Conservation (phyloP, 2,888 invertebrate species). For the Pyralis farinalis region DNA sequence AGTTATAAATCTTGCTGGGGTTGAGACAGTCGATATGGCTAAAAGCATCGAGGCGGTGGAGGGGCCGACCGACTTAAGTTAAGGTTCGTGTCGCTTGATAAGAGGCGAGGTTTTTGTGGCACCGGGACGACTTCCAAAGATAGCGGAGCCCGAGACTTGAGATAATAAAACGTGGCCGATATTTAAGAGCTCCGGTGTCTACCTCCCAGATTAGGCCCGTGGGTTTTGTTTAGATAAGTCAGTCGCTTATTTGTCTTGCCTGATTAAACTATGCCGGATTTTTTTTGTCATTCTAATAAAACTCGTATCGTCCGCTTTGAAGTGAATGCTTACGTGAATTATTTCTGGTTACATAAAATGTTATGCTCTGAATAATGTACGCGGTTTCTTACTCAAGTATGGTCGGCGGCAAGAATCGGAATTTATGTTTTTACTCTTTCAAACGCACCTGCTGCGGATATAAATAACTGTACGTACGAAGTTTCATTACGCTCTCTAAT, state of each 20-base stretch:
- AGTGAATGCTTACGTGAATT: conserved; percentile 35
- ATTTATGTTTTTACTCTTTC: conserved; percentile 72
- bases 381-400: conserved; percentile 52
- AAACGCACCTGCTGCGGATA: conserved; percentile 63
- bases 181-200: conserved; percentile 57
- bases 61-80: conserved; percentile 71
- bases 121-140: conserved; percentile 58
- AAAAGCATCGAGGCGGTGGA: conserved; percentile 69
- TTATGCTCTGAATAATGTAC: conserved; percentile 51
- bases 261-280: conserved; percentile 40
- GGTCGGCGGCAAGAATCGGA: conserved; percentile 59
- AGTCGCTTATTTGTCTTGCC: conserved; percentile 57
- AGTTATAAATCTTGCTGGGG: conserved; percentile 65
- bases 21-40: conserved; percentile 64
- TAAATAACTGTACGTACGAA: conserved; percentile 40
- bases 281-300: conserved; percentile 30
- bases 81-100: conserved; percentile 75
- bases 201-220: conserved; percentile 49
- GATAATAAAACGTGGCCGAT: conserved; percentile 62
- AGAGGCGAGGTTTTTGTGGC: conserved; percentile 73
- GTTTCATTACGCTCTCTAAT: conserved; percentile 16
- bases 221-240: conserved; percentile 61
- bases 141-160: conserved; percentile 48
- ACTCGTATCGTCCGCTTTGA: conserved; percentile 27
- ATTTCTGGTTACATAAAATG: conserved; percentile 57